Conservation (phyloP, 2,113 vertebrate genomes). For the Nyctibius bracteatus region DNA sequence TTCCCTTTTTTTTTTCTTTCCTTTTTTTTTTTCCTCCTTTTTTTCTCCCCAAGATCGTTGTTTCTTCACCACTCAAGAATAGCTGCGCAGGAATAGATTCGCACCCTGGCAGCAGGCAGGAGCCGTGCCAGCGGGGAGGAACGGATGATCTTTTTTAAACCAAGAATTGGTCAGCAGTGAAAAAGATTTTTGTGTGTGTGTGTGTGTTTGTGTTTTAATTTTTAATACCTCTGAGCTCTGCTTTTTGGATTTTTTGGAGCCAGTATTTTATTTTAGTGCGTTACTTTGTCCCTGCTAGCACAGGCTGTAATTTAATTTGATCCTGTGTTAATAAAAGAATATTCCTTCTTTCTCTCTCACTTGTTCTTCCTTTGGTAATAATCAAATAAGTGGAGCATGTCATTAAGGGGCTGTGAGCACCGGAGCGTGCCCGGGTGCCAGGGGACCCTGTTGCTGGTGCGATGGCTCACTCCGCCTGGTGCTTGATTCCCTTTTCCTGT, state of each 20-base stretch:
- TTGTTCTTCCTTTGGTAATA: background rate
- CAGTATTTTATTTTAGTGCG: background rate
- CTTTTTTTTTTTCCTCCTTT: too few species aligned
- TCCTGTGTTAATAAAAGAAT: constrained; percentile 12
- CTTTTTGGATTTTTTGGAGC: background rate
- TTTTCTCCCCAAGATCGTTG: accelerated
- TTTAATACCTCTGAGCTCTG: background rate
- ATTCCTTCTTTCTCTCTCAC: background rate
- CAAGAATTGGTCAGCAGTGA: background rate
- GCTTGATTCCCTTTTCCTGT: background rate
- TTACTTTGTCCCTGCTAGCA: background rate
- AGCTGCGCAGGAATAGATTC: background rate
- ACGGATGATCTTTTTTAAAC: background rate
- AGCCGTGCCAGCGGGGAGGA: background rate
- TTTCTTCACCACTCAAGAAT: background rate
- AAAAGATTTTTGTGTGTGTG: background rate
- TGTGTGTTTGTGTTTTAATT: background rate
- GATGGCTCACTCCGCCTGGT: accelerated
- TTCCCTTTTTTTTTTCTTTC: background rate
- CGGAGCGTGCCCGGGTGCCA: background rate
- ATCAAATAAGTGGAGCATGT: background rate
- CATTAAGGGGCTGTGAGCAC: background rate
- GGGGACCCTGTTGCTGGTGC: background rate
- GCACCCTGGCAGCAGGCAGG: background rate
- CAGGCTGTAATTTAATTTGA: constrained; percentile 14